Conservation (phyloP, 2,888 invertebrate species). For the Imbricaverruca yamaguchii region DNA sequence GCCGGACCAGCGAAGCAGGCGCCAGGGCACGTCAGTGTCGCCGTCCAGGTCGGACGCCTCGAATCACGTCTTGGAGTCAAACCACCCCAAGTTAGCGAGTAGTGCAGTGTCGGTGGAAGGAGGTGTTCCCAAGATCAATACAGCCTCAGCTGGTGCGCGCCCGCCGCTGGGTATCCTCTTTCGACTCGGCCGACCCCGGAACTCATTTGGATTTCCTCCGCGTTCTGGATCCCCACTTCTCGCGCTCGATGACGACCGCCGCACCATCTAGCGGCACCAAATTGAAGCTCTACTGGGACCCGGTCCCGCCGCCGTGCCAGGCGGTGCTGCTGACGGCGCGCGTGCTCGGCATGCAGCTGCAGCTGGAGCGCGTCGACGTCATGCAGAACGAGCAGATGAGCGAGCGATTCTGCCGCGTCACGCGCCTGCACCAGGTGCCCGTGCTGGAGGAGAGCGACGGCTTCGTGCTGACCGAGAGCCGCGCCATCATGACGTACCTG, state of each 20-base stretch:
- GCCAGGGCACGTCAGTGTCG: no score
- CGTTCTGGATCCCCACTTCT: not conserved
- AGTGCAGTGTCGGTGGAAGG: not conserved
- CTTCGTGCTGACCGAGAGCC: not conserved
- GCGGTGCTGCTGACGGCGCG: conserved; percentile 1
- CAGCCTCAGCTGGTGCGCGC: no score
- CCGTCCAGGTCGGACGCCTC: no score
- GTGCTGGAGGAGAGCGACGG: not conserved
- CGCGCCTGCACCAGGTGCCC: not conserved
- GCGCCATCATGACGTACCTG: not conserved
- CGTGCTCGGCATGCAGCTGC: not conserved
- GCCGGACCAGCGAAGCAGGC: no score
- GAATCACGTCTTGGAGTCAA: not conserved
- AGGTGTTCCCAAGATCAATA: no score
- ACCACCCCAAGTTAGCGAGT: not conserved
- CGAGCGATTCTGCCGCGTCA: not conserved
- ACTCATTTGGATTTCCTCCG: not conserved
- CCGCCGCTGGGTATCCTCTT: no score
- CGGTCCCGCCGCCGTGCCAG: not conserved
- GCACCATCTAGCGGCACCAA: not conserved
- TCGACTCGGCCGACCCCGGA: not conserved
- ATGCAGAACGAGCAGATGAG: not conserved
- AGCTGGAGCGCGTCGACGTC: not conserved
- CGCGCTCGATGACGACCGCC: not conserved
- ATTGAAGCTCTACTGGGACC: conserved; percentile 9